phyloP scores from a whole-genome alignment of 2,797 vertebrate species.

The Acomys russatus region DNA sequence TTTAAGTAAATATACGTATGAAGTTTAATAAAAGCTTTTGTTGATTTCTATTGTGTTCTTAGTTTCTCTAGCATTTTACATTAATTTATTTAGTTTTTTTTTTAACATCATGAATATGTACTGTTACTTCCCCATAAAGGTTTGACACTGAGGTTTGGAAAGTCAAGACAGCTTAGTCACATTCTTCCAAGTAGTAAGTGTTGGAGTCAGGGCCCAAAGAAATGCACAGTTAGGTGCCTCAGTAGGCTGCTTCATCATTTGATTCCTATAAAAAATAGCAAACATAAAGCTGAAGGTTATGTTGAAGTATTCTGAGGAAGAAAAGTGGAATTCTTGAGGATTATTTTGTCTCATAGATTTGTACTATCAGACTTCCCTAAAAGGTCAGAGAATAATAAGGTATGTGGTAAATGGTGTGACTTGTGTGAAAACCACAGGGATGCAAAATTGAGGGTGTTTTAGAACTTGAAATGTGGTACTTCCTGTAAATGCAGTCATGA shows the following conservation, averaged over 20 bases:
- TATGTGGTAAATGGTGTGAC: not conserved
- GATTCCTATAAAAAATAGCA: not conserved
- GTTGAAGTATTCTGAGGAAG: not conserved
- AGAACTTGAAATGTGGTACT: not conserved
- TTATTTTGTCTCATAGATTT: constrained; percentile 59
- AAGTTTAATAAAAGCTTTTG: constrained; percentile 5
- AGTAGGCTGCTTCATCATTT: not conserved
- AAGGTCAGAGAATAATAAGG: constrained; percentile 77
- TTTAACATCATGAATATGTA: not conserved
- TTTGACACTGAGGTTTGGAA: constrained; percentile 6
- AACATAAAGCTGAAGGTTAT: not conserved
- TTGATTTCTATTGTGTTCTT: constrained; percentile 8
- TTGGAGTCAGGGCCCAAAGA: not conserved
- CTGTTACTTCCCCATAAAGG: not conserved
- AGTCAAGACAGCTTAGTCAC: not conserved
- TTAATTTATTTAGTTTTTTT: constrained; percentile 26
- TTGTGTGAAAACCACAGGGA: constrained; percentile 14
- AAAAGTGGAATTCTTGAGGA: constrained; percentile 23
- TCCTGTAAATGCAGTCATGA: constrained; percentile 13
- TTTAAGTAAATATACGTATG: not conserved
- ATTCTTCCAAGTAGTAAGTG: not conserved
- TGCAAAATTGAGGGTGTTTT: constrained; percentile 49
- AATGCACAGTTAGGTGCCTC: not conserved
- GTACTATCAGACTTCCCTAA: constrained; percentile 58
- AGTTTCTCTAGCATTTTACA: not conserved